A percentile compares a stretch with the other conserved stretches of the same genome.
Evolutionary conservation across 2,888 invertebrate species (phyloP).

Genomic region (Belgica antarctica): DNA sequence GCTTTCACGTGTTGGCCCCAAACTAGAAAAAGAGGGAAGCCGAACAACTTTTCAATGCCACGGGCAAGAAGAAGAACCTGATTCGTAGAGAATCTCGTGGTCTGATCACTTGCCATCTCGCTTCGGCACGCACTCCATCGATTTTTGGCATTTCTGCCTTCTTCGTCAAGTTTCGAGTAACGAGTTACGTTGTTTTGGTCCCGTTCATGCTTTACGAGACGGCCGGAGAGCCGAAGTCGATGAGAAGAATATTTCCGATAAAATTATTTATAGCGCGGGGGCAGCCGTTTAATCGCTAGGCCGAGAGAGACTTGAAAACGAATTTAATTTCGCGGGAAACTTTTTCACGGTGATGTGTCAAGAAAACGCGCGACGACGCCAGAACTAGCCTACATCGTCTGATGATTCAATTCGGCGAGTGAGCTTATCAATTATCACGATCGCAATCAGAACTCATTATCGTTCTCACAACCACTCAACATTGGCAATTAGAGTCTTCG

Average conservation of each 20-base stretch:
- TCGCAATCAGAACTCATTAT: background rate
- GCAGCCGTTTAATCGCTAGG: background rate
- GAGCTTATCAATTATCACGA: background rate
- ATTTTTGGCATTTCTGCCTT: background rate
- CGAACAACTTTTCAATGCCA: background rate
- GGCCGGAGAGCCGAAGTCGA: too few species aligned
- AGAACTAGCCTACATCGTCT: background rate
- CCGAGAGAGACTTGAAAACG: background rate
- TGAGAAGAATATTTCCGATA: conserved; percentile 17
- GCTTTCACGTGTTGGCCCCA: too few species aligned
- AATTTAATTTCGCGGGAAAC: background rate
- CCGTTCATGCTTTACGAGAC: background rate
- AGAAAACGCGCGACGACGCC: background rate
- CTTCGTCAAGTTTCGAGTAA: background rate
- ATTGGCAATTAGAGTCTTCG: background rate
- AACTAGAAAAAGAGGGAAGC: background rate
- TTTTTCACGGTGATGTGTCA: too few species aligned
- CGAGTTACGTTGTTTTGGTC: conserved; percentile 7
- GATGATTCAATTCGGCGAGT: background rate
- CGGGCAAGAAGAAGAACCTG: background rate
- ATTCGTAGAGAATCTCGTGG: conserved; percentile 9
- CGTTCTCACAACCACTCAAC: background rate
- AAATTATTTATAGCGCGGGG: background rate
- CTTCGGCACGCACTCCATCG: background rate
- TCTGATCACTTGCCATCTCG: background rate